phyloP scores from a whole-genome alignment of 1,140 invertebrate genomes.

The Drosophila biarmipes region DNA sequence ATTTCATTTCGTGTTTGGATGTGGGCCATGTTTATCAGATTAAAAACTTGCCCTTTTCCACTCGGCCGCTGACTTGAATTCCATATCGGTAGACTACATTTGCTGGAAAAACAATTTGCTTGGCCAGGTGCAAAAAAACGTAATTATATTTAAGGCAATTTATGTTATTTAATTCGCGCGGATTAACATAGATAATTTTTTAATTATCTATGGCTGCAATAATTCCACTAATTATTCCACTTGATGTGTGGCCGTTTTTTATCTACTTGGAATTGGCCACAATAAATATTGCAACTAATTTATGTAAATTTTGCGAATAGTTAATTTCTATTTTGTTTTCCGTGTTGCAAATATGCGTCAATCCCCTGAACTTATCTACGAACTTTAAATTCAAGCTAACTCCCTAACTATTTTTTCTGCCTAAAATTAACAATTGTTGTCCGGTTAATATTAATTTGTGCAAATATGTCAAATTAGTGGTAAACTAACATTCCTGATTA shows the following conservation, averaged over 20 bases:
- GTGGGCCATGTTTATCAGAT: conserved; percentile 63
- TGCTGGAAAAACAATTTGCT: neutral
- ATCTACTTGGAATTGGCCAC: neutral
- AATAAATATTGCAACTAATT: neutral
- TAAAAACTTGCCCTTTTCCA: conserved; percentile 63
- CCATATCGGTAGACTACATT: neutral
- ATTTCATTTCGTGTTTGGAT: conserved; percentile 58
- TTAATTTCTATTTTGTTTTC: neutral
- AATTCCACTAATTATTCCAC: conserved; percentile 35
- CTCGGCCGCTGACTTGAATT: conserved; percentile 1
- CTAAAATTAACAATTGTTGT: conserved; percentile 1
- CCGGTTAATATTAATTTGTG: conserved; percentile 23
- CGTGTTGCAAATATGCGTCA: neutral
- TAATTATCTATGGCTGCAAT: conserved; percentile 26
- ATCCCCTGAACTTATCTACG: neutral
- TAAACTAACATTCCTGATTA: conserved; percentile 20
- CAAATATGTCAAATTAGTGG: conserved; percentile 45
- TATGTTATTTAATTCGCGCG: conserved; percentile 12
- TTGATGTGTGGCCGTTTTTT: conserved; percentile 7
- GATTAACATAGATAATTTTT: conserved; percentile 38
- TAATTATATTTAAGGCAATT: conserved; percentile 24
- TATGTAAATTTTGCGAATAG: conserved; percentile 4
- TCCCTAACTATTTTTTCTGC: neutral
- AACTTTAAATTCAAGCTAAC: neutral
- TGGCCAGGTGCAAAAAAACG: conserved; percentile 5